Evolutionary conservation across 2,888 invertebrate species (phyloP).

Genomic region (Sphecodes monilicornis): DNA sequence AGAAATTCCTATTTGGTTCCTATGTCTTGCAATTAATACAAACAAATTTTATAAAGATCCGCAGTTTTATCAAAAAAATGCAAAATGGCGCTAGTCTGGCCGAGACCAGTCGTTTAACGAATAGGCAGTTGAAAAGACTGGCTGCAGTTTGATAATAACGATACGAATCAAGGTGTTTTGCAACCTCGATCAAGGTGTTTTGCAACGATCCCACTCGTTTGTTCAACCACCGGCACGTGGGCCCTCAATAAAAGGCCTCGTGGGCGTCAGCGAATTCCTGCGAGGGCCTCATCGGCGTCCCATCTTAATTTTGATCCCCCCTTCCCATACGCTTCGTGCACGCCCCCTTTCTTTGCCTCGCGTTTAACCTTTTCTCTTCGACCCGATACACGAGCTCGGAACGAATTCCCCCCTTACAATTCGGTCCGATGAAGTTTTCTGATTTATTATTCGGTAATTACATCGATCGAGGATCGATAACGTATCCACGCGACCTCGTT

Average conservation of each 20-base stretch:
- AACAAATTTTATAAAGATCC: too few relatives aligned
- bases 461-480: not conserved
- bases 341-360: conserved; percentile 50
- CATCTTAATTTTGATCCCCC: conserved; percentile 60
- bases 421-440: not conserved
- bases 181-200: conserved; percentile 47
- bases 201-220: conserved; percentile 52
- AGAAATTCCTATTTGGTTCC: too few relatives aligned
- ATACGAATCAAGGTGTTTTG: conserved; percentile 52
- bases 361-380: conserved; percentile 40
- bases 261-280: conserved; percentile 66
- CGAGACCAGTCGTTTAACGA: too few relatives aligned
- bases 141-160: conserved; percentile 30
- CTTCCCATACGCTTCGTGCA: conserved; percentile 38
- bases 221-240: conserved; percentile 54
- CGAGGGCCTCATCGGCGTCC: conserved; percentile 53
- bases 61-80: too few relatives aligned
- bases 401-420: conserved; percentile 35
- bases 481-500: not conserved
- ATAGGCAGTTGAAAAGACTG: not conserved
- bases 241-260: conserved; percentile 61
- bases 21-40: too few relatives aligned
- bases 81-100: too few relatives aligned
- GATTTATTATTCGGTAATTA: conserved; percentile 48
- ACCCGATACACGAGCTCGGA: not conserved